Evolutionary conservation across 2,797 vertebrate genomes (phyloP), one percentile per base, ranked within the genome.

Genomic region (Leuciscus waleckii): DNA sequence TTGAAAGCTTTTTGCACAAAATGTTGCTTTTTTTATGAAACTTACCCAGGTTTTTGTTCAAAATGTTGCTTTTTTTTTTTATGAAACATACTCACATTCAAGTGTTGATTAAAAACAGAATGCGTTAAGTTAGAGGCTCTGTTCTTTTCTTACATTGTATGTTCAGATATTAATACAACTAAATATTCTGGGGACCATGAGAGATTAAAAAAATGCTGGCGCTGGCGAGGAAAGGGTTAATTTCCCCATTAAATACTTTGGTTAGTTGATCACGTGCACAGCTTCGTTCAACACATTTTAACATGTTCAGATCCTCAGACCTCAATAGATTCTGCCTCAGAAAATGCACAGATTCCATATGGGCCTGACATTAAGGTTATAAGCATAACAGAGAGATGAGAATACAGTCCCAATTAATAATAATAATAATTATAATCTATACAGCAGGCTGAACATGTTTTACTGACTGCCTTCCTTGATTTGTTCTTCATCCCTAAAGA

Each of bases 401-500:
- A 71, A 56, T 32, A 70, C 43, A 74, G 68, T 9, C 43, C n/a
- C 32, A 23, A 82, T 54, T 23, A 70, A 39, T 65, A 73, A 65
- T 2, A 65, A 35, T 35, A 35, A 81, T 21, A 56, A 81, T 80
- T 35, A 54, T 71, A 65, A 69, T 77, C 41, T 63, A 70, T 80
- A 77, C 76, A 77, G 63, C 76, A 75, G 79, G 67, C 37, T 84
- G 3, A 84, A 84, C 63, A 46, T 43, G 51, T 84, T 84, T 54
- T 58, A 37, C 29, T 11, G n/a, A 51, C 61, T 54, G 39, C 29
- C 11, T 82, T 82, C 26, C 51, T 75, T 37, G 21, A 67, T 63
- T 51, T 83, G 61, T 68, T 83, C 43, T 68, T 83, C 32, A 58
- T 41, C 67, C n/a, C 41, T 35, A 69, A 81, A 81, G 21, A 39